Evolutionary conservation across 2,113 vertebrate genomes (phyloP).

Genomic region (Pionites leucogaster): DNA sequence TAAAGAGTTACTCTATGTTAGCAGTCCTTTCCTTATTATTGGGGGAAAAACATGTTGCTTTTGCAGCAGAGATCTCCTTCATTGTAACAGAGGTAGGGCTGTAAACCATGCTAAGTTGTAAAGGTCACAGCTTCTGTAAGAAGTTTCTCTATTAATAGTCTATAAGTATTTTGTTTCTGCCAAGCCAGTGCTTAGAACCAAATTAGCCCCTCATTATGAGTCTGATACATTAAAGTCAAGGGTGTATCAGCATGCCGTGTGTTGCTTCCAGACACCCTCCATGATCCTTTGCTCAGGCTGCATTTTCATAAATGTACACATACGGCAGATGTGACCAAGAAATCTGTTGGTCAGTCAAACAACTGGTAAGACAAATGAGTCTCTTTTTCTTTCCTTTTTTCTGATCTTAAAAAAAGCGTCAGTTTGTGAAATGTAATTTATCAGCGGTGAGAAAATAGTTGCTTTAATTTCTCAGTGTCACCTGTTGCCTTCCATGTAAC

Average conservation of each 20-base stretch:
- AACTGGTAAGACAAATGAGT: background rate
- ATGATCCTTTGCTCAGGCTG: background rate
- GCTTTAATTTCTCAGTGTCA: background rate
- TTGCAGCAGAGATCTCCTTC: constrained; percentile 36
- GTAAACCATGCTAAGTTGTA: constrained; percentile 26
- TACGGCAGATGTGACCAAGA: background rate
- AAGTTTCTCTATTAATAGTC: constrained; percentile 64
- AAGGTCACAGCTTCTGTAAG: constrained; percentile 58
- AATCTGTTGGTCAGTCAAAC: background rate
- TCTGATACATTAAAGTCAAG: background rate
- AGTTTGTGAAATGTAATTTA: background rate
- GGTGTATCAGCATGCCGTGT: background rate
- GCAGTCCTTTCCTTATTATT: background rate
- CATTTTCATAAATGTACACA: background rate
- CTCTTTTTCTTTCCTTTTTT: background rate
- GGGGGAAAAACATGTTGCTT: background rate
- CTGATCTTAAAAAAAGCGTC: background rate
- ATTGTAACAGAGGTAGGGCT: constrained; percentile 22
- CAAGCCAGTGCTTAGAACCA: background rate
- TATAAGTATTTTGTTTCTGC: constrained; percentile 61
- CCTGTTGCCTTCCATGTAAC: background rate
- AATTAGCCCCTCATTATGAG: background rate
- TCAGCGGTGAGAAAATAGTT: background rate
- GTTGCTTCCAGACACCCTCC: background rate
- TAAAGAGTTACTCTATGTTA: background rate